Evolutionary conservation across 2,888 invertebrate genomes (phyloP).

Genomic region (Anodontia alba): DNA sequence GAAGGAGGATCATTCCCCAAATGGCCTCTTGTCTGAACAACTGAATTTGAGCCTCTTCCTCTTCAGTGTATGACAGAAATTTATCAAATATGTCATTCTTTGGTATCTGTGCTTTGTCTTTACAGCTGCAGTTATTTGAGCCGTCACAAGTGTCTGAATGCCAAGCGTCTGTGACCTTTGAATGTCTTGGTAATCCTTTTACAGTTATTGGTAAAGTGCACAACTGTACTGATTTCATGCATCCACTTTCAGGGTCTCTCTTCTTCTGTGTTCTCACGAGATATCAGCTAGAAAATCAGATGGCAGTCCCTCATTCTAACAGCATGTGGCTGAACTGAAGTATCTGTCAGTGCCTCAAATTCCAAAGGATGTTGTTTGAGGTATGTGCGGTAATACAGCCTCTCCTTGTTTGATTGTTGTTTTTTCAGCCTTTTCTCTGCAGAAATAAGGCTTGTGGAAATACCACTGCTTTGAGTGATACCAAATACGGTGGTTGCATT

Average conservation of each 20-base stretch:
- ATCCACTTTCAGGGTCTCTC: slow-evolving; percentile 1
- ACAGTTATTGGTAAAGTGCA: slow-evolving; percentile 17
- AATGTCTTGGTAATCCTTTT: slow-evolving; percentile 11
- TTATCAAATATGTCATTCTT: slow-evolving; percentile 4
- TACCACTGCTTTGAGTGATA: slow-evolving; percentile 11
- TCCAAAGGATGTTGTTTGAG: slow-evolving; percentile 16
- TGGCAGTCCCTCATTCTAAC: neutral
- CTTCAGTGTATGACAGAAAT: neutral
- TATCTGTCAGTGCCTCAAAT: neutral
- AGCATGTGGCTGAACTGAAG: neutral
- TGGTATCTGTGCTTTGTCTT: neutral
- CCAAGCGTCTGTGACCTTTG: neutral
- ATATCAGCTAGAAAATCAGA: neutral
- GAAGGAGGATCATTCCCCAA: slow-evolving; percentile 3
- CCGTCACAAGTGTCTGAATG: neutral
- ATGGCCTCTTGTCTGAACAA: neutral
- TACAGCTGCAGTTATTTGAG: neutral
- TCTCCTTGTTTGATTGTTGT: slow-evolving; percentile 2
- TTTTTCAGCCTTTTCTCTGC: slow-evolving; percentile 31
- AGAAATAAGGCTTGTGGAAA: slow-evolving; percentile 9
- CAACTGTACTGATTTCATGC: neutral
- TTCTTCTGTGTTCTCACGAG: slow-evolving; percentile 3
- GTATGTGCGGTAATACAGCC: slow-evolving; percentile 21
- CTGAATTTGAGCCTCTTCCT: neutral
- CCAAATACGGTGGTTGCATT: slow-evolving; percentile 15